A percentile compares a stretch with the other conserved stretches of the same genome.
These are phyloP conservation scores for Acrobasis suavella DNA, from an alignment of 2,888 invertebrate genomes.

Conservation along the genomic window DNA sequence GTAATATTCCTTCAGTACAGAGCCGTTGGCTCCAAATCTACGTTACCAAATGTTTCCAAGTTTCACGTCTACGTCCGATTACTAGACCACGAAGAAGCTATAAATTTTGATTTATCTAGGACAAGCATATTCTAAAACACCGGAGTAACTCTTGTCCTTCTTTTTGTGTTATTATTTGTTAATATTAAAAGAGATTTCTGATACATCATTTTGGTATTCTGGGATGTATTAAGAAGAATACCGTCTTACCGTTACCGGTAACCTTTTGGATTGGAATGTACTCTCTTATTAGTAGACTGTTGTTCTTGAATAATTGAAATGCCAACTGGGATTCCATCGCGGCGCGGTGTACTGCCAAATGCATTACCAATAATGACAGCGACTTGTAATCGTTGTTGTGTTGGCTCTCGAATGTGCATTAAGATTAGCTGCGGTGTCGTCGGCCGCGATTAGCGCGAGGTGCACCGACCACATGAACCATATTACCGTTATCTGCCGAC, in stretches of 20 bases:
- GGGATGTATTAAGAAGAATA: conserved; percentile 20
- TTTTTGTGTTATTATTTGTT: neutral
- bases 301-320: conserved; percentile 44
- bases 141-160: neutral
- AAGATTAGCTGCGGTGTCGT: conserved; percentile 62
- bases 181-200: neutral
- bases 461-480: conserved; percentile 55
- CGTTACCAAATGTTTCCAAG: neutral
- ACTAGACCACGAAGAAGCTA: conserved; percentile 10
- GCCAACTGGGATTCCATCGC: conserved; percentile 38
- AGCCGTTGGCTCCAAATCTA: neutral
- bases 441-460: conserved; percentile 52
- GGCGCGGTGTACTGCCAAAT: conserved; percentile 54
- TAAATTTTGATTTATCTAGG: conserved; percentile 6
- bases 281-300: conserved; percentile 27
- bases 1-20: conserved; percentile 18
- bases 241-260: conserved; percentile 20
- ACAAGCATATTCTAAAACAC: neutral
- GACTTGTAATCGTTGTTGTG: conserved; percentile 50
- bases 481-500: conserved; percentile 75
- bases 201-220: neutral
- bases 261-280: conserved; percentile 9
- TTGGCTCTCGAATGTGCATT: conserved; percentile 42
- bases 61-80: neutral
- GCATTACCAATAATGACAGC: conserved; percentile 59